Base-by-base conservation (phyloP, 2,888 invertebrate species). In the Polydrusus cervinus region DNA sequence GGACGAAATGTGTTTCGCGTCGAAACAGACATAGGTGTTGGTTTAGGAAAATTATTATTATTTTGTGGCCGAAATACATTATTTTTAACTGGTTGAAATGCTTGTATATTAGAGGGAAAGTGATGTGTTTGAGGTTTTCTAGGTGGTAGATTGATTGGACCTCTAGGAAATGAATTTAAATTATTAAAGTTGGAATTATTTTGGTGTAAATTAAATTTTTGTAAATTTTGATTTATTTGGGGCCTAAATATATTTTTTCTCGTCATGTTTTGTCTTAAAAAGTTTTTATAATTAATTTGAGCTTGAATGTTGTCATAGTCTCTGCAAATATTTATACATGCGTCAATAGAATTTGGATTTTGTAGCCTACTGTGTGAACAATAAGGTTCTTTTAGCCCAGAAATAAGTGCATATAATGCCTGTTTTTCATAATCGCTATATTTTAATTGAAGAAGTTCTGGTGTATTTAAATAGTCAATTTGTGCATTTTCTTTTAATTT, bases 401-500 rank as follows among this genome's bases (percentile, higher is more conserved):
- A 65, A n/a, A 65, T 45, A 20, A 65, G 47, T 20, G 65, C 65
- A 16, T 47, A 65, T 20, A 45, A 47, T 9, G 65, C 47, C 18
- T 65, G 49, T 47, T n/a, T 65, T 65, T 65, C 47, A 25, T 65
- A 65, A 49, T 65, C 47, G 9, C 9, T 30, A 49, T 25, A 47
- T 65, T 65, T 65, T 65, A 65, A 65, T 18, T 65, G 16, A 6
- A 45, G 45, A 49, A 65, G 47, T 20, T 14, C 65, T 3, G 25
- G 8, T 34, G 47, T 9, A 20, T 11, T 11, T n/a, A 45, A 30
- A 47, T 65, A 65, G 14, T 25, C 25, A 5, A 64, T 65, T 49
- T 43, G 65, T n/a, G 45, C 65, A 47, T 65, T 43, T 65, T 65
- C 65, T 65, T 65, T 45, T 65, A 65, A 47, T 47, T 65, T 65